phyloP scores from a whole-genome alignment of 2,797 vertebrate species.

The Micrastur ruficollis region DNA sequence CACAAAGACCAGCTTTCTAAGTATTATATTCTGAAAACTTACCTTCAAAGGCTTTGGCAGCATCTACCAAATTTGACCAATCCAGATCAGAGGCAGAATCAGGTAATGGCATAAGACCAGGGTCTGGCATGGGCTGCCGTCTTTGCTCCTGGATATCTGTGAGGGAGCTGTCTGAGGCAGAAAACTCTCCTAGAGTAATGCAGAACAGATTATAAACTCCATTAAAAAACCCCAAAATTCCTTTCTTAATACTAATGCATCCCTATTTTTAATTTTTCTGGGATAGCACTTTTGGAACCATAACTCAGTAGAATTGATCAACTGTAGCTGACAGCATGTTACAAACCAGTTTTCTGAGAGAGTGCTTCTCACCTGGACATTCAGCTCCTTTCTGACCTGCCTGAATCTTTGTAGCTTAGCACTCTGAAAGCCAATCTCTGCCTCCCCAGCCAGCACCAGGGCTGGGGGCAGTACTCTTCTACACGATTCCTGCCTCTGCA shows the following conservation, averaged over 20 bases:
- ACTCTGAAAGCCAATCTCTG: neutral
- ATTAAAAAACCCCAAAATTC: neutral
- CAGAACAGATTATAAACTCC: neutral
- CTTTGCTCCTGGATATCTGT: slow-evolving; percentile 85
- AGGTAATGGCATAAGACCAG: slow-evolving; percentile 92
- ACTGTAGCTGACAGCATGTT: neutral
- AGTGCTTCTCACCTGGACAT: neutral
- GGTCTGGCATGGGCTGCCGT: slow-evolving; percentile 84
- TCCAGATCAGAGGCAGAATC: slow-evolving; percentile 89
- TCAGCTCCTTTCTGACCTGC: neutral
- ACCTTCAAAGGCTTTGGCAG: slow-evolving; percentile 97
- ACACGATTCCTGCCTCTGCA: neutral
- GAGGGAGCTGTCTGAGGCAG: slow-evolving; percentile 86
- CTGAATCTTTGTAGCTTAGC: neutral
- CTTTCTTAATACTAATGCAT: neutral
- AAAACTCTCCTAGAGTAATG: slow-evolving; percentile 85
- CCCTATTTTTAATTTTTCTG: neutral
- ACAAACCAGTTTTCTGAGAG: neutral
- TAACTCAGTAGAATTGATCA: neutral
- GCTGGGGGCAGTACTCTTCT: neutral
- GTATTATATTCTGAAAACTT: slow-evolving; percentile 38
- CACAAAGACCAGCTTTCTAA: neutral
- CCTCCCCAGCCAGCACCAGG: neutral
- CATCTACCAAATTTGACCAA: slow-evolving; percentile 95
- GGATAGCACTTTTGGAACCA: neutral